Conservation (phyloP, 92 coral and sea anemone genomes). For the Paragorgia papillata region DNA sequence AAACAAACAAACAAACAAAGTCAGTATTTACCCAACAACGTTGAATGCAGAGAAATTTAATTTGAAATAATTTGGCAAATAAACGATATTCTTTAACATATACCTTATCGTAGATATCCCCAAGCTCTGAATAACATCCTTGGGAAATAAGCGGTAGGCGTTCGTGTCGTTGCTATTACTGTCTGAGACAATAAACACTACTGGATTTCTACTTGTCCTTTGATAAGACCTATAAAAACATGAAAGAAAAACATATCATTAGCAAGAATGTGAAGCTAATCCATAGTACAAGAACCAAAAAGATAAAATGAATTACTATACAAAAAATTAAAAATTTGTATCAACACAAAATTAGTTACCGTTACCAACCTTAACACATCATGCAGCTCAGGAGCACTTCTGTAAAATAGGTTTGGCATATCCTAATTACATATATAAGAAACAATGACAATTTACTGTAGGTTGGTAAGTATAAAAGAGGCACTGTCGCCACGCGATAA, state of each 20-base stretch:
- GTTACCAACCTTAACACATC: slow-evolving; percentile 79
- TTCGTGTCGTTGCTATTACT: slow-evolving; percentile 86
- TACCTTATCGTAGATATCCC: slow-evolving; percentile 78
- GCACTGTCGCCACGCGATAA: no score
- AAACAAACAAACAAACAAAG: no score
- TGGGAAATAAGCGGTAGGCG: slow-evolving; percentile 82
- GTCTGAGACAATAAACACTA: slow-evolving; percentile 88
- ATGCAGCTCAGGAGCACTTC: slow-evolving; percentile 78
- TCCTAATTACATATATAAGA: slow-evolving; percentile 57
- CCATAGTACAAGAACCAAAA: no score
- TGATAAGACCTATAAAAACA: slow-evolving; percentile 60
- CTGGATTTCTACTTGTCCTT: slow-evolving; percentile 79
- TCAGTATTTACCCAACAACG: no score
- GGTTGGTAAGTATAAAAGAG: no score
- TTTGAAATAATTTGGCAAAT: no score
- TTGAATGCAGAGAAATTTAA: no score
- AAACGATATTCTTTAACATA: no score
- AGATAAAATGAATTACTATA: no score
- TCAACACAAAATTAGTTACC: no score
- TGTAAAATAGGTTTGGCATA: slow-evolving; percentile 84
- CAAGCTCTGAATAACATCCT: slow-evolving; percentile 65
- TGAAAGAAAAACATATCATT: background rate
- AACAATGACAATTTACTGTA: background rate
- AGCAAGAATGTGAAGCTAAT: no score
- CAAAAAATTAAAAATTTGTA: no score